Conservation (phyloP, 2,797 vertebrate genomes). For the Pterois miles region DNA sequence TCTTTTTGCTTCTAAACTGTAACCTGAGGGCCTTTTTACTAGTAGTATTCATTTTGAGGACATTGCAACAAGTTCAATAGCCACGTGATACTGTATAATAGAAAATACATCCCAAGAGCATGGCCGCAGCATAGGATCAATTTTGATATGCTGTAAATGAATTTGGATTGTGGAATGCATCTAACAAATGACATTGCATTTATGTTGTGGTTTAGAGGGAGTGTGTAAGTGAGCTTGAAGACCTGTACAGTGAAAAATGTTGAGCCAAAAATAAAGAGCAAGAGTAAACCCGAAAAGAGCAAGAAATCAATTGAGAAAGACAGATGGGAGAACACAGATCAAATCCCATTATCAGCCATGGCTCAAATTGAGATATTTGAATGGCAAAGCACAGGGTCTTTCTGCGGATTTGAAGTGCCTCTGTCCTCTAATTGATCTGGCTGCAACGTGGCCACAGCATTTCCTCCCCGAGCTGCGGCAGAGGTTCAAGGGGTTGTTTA, state of each 20-base stretch:
- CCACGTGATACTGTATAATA: neutral
- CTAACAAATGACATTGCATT: neutral
- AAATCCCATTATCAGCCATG: conserved; percentile 34
- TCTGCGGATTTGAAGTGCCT: conserved; percentile 56
- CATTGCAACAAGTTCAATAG: neutral
- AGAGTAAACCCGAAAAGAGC: neutral
- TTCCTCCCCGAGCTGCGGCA: conserved; percentile 34
- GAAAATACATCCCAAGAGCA: neutral
- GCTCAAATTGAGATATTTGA: conserved; percentile 8
- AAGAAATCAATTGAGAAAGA: conserved; percentile 3
- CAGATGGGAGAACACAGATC: neutral
- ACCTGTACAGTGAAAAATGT: neutral
- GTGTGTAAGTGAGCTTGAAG: neutral
- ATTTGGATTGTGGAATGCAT: neutral
- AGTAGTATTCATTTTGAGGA: neutral
- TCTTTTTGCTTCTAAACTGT: neutral
- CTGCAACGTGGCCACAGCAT: conserved; percentile 43
- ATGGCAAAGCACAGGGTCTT: neutral
- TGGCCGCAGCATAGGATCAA: neutral
- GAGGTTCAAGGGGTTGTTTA: conserved; percentile 16
- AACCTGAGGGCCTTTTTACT: neutral
- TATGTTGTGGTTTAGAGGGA: neutral
- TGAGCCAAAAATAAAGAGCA: neutral
- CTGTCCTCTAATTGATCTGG: conserved; percentile 51
- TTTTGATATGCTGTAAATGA: neutral